A percentile compares a stretch with the other conserved stretches of the same genome.
Evolutionary conservation across 1,140 invertebrate species (phyloP).

Genomic region (Oppia nitens): DNA sequence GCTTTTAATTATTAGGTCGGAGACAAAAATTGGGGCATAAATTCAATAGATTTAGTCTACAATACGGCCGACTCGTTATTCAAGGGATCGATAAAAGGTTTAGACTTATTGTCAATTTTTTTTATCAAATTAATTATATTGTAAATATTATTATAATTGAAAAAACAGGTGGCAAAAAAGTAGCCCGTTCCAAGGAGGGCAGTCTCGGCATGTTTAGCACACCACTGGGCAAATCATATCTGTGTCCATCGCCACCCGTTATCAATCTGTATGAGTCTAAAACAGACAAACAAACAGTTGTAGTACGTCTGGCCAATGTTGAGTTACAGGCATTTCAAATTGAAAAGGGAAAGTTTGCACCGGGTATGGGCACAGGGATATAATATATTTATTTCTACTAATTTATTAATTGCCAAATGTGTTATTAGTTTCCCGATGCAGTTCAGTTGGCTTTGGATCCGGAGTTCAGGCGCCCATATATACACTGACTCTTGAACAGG

Average conservation of each 20-base stretch:
- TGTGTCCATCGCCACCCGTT: slow-evolving; percentile 34
- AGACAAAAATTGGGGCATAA: slow-evolving; percentile 19
- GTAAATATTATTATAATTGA: not conserved
- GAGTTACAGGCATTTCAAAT: slow-evolving; percentile 46
- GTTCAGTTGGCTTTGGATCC: slow-evolving; percentile 22
- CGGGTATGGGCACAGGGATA: slow-evolving; percentile 27
- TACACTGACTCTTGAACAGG: slow-evolving; percentile 27
- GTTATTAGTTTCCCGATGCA: slow-evolving; percentile 23
- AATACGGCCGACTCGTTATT: slow-evolving; percentile 23
- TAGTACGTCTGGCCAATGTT: slow-evolving; percentile 32
- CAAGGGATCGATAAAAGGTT: slow-evolving; percentile 20
- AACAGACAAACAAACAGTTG: slow-evolving; percentile 21
- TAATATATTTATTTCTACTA: slow-evolving; percentile 8
- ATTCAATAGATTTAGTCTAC: slow-evolving; percentile 22
- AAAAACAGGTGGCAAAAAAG: slow-evolving; percentile 17
- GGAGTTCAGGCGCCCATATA: slow-evolving; percentile 20
- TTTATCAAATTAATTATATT: not conserved
- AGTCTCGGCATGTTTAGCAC: slow-evolving; percentile 50
- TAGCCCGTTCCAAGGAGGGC: slow-evolving; percentile 17
- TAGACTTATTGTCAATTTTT: not conserved
- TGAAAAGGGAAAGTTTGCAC: slow-evolving; percentile 41
- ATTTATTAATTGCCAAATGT: slow-evolving; percentile 15
- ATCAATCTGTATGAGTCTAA: slow-evolving; percentile 21
- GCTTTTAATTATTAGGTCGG: not conserved
- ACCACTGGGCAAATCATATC: slow-evolving; percentile 62